Conservation (phyloP, 2,888 invertebrate species). For the Rhopalosiphum nymphaeae region DNA sequence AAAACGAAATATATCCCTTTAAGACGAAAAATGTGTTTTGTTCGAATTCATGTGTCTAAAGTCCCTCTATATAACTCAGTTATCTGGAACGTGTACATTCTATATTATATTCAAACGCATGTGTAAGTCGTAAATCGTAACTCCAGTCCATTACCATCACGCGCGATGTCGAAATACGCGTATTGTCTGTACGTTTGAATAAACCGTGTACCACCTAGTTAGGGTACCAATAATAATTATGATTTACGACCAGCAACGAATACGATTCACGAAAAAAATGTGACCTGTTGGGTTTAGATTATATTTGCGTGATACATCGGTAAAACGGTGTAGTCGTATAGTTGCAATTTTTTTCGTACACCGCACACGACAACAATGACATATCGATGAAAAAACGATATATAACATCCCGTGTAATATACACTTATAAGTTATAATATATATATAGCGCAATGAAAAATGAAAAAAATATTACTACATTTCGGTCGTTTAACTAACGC, state of each 20-base stretch:
- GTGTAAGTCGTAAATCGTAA: neutral
- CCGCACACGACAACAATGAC: neutral
- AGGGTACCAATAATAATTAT: neutral
- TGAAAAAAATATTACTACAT: neutral
- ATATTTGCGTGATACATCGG: neutral
- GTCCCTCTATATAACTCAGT: neutral
- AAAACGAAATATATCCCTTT: neutral
- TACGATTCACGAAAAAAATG: neutral
- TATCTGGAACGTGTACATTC: neutral
- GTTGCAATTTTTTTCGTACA: neutral
- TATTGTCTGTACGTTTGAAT: neutral
- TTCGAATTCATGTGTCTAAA: neutral
- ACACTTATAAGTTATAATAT: neutral
- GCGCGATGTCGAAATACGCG: neutral
- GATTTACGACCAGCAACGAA: neutral
- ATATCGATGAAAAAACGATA: neutral
- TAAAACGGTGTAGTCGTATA: neutral
- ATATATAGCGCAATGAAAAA: neutral
- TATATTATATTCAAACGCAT: neutral
- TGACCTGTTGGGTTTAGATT: neutral
- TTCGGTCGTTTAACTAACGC: neutral
- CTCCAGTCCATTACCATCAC: neutral
- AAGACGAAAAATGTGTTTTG: neutral
- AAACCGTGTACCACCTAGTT: neutral
- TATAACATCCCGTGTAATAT: neutral